These are phyloP conservation scores for Sparidentex hasta DNA, from an alignment of 2,797 vertebrate species.

Conservation along the genomic window DNA sequence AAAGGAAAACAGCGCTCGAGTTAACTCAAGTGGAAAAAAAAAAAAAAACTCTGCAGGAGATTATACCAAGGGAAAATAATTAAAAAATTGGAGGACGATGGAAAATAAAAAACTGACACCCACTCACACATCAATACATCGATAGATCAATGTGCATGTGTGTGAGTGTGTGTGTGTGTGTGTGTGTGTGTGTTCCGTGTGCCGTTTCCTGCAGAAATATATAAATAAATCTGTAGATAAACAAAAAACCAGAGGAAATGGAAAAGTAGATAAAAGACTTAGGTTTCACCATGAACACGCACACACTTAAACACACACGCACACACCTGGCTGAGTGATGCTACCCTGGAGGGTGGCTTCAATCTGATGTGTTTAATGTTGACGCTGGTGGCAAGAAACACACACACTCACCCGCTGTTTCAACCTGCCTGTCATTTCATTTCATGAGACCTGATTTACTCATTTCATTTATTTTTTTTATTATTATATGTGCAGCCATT, in stretches of 20 bases:
- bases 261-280: constrained; percentile 82
- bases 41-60: constrained; percentile 78
- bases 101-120: constrained; percentile 73
- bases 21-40: constrained; percentile 72
- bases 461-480: constrained; percentile 80
- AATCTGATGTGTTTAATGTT: constrained; percentile 88
- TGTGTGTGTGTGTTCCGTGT: constrained; percentile 50
- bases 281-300: constrained; percentile 71
- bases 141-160: constrained; percentile 78
- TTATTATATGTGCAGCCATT: constrained; percentile 81
- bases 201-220: constrained; percentile 77
- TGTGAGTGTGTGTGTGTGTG: constrained; percentile 33
- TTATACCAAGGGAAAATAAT: constrained; percentile 78
- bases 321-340: constrained; percentile 81
- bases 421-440: constrained; percentile 84
- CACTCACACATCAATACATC: constrained; percentile 84
- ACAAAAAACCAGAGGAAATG: constrained; percentile 81
- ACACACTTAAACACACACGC: constrained; percentile 57
- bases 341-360: constrained; percentile 86
- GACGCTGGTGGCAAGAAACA: constrained; percentile 85
- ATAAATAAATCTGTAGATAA: constrained; percentile 85
- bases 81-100: constrained; percentile 72
- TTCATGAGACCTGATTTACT: constrained; percentile 84
- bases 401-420: constrained; percentile 83
- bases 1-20: constrained; percentile 76